Evolutionary conservation across 2,113 vertebrate species (phyloP), one percentile per base, ranked within the genome.

Genomic region (Calidris pugnax): DNA sequence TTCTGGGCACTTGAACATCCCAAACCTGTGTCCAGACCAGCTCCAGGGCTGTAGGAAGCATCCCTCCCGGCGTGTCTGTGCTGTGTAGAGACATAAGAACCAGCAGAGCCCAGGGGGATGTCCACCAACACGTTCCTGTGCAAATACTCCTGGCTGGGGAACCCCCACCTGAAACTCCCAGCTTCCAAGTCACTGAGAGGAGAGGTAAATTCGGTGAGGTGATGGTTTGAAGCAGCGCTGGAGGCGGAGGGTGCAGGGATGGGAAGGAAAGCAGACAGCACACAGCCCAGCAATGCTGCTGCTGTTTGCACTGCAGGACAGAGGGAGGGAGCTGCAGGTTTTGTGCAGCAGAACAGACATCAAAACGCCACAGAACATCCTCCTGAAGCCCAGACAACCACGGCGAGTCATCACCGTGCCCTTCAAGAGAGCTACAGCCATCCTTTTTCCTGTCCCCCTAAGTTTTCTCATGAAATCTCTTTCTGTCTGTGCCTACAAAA

Each of bases 261-360:
- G 50, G 23, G 33, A 56, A 41, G 21, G 48, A 32, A 12, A 48
- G 72, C 72, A 47, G 78, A 21, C 0, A 1, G n/a, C 39, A 1
- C 6, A 20, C 47, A 55, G 71, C 63, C 55, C 4, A 62, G 71
- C 11, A 20, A 9, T 4, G 18, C 56, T 3, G 4, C 32, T 56
- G 59, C 51, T 1, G 2, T 48, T 11, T 48, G 22, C 19, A 16
- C 72, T 55, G 53, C 62, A 17, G 41, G 60, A 37, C 32, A 19
- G 53, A 30, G 50, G 28, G 30, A 32, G 22, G n/a, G 62, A 7
- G 5, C 56, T 14, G 14, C 9, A 7, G 17, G 21, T 3, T 59
- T 62, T 39, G 21, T 22, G 21, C 1, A 2, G 63, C 56, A 35
- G 28, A 35, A 50, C 0, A 0, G 32, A 28, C 10, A 8, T 27